phyloP scores from a whole-genome alignment of 2,888 invertebrate species.

The Rhopalosiphum nymphaeae region DNA sequence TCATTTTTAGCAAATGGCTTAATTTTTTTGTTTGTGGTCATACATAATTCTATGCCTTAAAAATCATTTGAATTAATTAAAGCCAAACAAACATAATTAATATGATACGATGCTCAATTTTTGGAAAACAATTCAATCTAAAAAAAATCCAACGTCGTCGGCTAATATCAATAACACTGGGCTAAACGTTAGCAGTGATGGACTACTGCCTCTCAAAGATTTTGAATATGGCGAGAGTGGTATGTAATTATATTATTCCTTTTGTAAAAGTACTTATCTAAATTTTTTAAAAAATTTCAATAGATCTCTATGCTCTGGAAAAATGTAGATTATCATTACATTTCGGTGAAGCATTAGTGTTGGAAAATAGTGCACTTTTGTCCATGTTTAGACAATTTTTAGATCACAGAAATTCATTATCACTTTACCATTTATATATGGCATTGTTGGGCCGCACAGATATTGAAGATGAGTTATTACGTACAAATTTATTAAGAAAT shows the following conservation, averaged over 20 bases:
- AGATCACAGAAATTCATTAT: constrained; percentile 60
- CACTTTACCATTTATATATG: constrained; percentile 55
- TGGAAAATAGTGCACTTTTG: constrained; percentile 56
- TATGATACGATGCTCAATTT: constrained; percentile 79
- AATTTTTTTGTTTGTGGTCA: neutral
- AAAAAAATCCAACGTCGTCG: constrained; percentile 55
- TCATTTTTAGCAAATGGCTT: neutral
- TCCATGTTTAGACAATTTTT: constrained; percentile 65
- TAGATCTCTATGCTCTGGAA: constrained; percentile 62
- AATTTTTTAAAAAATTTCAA: neutral
- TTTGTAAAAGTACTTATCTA: neutral
- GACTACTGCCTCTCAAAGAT: constrained; percentile 62
- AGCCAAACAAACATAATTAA: constrained; percentile 48
- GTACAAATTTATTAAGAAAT: constrained; percentile 49
- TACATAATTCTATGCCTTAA: neutral
- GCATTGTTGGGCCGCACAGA: constrained; percentile 46
- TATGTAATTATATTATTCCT: constrained; percentile 11
- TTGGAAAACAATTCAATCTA: constrained; percentile 76
- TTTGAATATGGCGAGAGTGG: constrained; percentile 59
- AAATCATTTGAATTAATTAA: constrained; percentile 17
- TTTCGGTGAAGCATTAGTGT: constrained; percentile 57
- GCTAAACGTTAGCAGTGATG: constrained; percentile 41
- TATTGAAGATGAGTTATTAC: constrained; percentile 47
- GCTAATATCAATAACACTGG: constrained; percentile 49
- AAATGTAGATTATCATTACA: constrained; percentile 63